Evolutionary conservation across 2,888 invertebrate genomes (phyloP), one percentile per base, ranked within the genome.

Genomic region (Dromius quadrimaculatus): DNA sequence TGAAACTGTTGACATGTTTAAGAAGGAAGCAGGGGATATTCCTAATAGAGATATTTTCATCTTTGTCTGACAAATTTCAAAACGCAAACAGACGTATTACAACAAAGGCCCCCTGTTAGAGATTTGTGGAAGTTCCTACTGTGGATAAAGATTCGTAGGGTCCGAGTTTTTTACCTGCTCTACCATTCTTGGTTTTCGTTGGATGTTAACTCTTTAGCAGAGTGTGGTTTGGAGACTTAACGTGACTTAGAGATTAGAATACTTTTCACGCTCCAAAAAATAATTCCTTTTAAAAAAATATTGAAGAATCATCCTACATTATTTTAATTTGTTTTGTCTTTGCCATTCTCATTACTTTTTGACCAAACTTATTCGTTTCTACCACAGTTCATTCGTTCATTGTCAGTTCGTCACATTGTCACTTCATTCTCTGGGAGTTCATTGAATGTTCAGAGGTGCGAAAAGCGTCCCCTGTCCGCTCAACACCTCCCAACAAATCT

Each of bases 1-100:
- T 32, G n/a, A 17, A 34, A 11, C 19, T 59, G 36, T 59, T 59
- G 59, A 59, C 34, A 59, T 19, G 17, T 59, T 36, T 64, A 64
- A 64, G 64, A 64, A 45, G 64, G 64, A 64, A 64, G 11, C 28
- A 64, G 20, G 34, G 64, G 64, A 64, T 64, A 45, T 59, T 9
- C 13, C 59, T 59, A 59, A 59, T 59, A 59, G 34, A 38, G 38
- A 34, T 45, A 64, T 64, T 64, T 64, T 28, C 32, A 13, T 13
- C 47, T 11, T 64, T 63, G 43, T 63, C 45, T 43, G 63, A 45
- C 38, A 47, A 45, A 45, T 64, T 45, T 47, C 36, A 34, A 47
- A 47, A 64, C 64, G 47, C 32, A 64, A 64, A 64, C 64, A 64
- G 43, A 45, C 63, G 34, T 15, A 45, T 47, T 64, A 64, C 64